Base-by-base conservation (phyloP, 2,113 vertebrate genomes). In the Shinisaurus crocodilurus region DNA sequence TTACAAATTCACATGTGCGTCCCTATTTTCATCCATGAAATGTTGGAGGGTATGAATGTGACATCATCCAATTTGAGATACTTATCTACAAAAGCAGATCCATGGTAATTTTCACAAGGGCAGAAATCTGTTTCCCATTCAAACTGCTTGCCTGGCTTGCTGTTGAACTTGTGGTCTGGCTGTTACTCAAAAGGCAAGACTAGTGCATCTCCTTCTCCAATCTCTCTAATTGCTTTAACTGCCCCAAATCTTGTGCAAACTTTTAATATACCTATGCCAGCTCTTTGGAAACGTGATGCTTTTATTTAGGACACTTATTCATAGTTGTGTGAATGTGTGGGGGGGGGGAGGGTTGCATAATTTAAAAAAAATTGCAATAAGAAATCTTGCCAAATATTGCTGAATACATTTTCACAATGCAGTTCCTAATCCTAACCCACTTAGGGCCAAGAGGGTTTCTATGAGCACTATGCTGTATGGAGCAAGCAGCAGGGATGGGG, bases 31-130 rank as follows among this genome's bases (percentile, higher is more conserved):
- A n/a, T n/a, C n/a, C n/a, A n/a, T n/a, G n/a, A n/a, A n/a, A n/a
- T n/a, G n/a, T n/a, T n/a, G n/a, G n/a, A n/a, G n/a, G n/a, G 48
- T 50, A 50, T 50, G 48, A 50, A 50, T 50, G 13, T 5, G 54
- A 54, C 13, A 12, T 54, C 13, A 54, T 6, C 37, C 34, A 6
- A 34, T 75, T 57, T 25, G 27, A 81, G 37, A 45, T n/a, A 45
- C 50, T n/a, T 89, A 29, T 89, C 18, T 63, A 29, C 50, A 88
- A 69, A 88, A 69, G 43, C 65, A 89, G 54, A 60, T 60, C 57
- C n/a, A 74, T 25, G 54, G 7, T 43, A 25, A 74, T 83, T 74
- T 82, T 57, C 8, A 9, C 45, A 40, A 57, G 70, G 5, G 10
- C 65, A 89, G 40, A n/a, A 54, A 37, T 60, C 48, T 60, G 54